Evolutionary conservation across 2,113 vertebrate genomes (phyloP).

Genomic region (Rhynchopsitta pachyrhyncha): DNA sequence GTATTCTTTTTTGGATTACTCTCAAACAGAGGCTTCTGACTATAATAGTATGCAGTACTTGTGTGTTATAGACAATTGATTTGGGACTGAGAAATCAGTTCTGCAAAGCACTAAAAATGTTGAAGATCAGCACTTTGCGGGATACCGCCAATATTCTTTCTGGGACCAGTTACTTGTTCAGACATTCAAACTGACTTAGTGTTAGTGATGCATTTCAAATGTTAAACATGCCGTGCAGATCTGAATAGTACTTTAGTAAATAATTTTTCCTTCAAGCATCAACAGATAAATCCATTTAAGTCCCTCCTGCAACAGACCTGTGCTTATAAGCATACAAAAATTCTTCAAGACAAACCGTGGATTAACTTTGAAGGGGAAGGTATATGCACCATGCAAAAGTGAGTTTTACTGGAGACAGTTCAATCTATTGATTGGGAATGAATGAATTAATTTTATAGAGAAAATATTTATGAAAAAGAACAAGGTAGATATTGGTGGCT

Average conservation of each 20-base stretch:
- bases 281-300: background rate
- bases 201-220: conserved; percentile 33
- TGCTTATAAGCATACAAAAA: background rate
- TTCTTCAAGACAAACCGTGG: background rate
- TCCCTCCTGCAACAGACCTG: background rate
- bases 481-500: background rate
- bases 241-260: background rate
- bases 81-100: conserved; percentile 31
- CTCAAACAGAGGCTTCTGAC: conserved; percentile 39
- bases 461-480: background rate
- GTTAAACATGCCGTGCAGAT: background rate
- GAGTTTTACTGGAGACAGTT: background rate
- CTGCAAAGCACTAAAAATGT: conserved; percentile 12
- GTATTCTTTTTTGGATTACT: conserved; percentile 43
- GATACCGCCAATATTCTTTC: background rate
- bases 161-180: background rate
- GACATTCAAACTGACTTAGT: background rate
- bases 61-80: conserved; percentile 45
- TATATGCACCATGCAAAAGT: background rate
- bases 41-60: conserved; percentile 27
- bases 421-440: background rate
- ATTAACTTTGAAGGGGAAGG: background rate
- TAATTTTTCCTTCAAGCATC: background rate
- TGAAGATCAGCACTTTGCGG: conserved; percentile 32
- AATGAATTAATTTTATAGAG: background rate